These are phyloP conservation scores for Zonotrichia albicollis DNA, from an alignment of 2,797 vertebrate species.

Conservation along the genomic window DNA sequence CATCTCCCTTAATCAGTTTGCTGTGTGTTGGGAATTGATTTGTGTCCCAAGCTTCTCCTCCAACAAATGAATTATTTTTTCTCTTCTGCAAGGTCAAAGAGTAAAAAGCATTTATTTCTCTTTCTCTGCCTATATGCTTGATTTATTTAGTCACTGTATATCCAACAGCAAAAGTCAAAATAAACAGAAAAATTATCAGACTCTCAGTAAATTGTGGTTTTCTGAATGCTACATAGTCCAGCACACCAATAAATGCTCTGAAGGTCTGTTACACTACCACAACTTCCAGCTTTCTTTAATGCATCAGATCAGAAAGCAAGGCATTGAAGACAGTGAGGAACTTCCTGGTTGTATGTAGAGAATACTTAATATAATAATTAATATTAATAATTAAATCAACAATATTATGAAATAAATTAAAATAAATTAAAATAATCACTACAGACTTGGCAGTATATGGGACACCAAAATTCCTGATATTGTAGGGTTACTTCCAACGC, in stretches of 20 bases:
- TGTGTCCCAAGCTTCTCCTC: background rate
- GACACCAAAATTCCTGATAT: background rate
- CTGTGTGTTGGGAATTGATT: background rate
- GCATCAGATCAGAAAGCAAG: background rate
- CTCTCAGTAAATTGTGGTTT: background rate
- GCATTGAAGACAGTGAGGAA: background rate
- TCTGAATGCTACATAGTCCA: background rate
- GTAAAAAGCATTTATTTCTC: background rate
- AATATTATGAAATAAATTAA: background rate
- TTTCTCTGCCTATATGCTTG: background rate
- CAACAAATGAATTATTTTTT: background rate
- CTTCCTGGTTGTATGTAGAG: background rate
- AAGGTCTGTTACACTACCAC: background rate
- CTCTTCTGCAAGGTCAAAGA: background rate
- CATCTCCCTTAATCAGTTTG: background rate
- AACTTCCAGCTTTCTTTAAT: background rate
- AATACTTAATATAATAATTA: background rate
- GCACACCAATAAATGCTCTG: background rate
- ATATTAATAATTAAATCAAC: background rate
- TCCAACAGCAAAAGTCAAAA: background rate
- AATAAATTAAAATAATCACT: background rate
- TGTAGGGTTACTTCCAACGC: background rate
- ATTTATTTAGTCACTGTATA: background rate
- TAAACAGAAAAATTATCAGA: background rate
- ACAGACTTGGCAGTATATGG: background rate